Evolutionary conservation across 2,888 invertebrate species (phyloP), one percentile per base, ranked within the genome.

Genomic region (Pemphredon lugubris): DNA sequence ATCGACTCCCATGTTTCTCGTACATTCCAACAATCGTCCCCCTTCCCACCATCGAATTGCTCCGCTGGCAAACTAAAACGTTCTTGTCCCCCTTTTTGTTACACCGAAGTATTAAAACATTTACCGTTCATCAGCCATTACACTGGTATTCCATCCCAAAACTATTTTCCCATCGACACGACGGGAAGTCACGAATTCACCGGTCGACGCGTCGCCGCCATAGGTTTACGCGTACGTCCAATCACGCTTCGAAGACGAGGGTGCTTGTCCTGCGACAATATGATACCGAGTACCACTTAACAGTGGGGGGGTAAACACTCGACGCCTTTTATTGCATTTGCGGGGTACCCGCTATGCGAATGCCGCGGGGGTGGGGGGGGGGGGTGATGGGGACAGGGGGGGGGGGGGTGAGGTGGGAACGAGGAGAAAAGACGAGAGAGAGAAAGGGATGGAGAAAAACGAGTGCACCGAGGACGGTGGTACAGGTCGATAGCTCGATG

Each of bases 291-390:
- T 74, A 73, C 75, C 84, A 82, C 85, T 85, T 84, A 76, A 73
- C 79, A 51, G 69, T 54, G 61, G 73, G 61, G 73, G 72, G 69
- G 79, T 76, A 82, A 81, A 83, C 81, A 81, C 84, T 82, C 77
- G 76, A 81, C 77, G 77, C 76, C 79, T 83, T 84, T 84, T 84
- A 84, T 83, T 82, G 82, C 77, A 81, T 84, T 84, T 78, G 75
- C 72, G 76, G n/a, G 75, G 73, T 58, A 67, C 64, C 54, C 44
- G 63, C 54, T 57, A 50, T 26, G 66, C 57, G 68, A 70, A 64
- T 39, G 55, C 54, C 50, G n/a, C n/a, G n/a, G 39, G 23, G 40
- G 65, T 44, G 53, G 37, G 54, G 63, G 16, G 40, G 57, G 4
- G 18, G 34, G 30, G 37, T 23, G 45, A 37, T 50, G 42, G 73